These are phyloP conservation scores for Chelonia mydas DNA, from an alignment of 2,797 vertebrate genomes.

Conservation along the genomic window DNA sequence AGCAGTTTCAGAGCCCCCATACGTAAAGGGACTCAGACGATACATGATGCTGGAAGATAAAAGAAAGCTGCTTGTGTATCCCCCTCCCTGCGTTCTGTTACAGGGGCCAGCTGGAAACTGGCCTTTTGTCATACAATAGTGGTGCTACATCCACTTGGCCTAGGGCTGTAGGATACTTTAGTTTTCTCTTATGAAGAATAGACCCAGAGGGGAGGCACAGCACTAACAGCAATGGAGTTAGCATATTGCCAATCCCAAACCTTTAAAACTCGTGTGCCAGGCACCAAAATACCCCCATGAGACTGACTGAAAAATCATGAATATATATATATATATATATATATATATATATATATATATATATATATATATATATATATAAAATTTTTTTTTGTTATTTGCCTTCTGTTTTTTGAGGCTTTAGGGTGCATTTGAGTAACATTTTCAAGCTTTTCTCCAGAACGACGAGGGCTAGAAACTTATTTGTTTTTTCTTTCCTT, in stretches of 20 bases:
- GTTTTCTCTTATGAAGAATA: neutral
- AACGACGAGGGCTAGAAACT: neutral
- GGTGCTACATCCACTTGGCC: neutral
- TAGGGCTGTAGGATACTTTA: neutral
- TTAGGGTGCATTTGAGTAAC: neutral
- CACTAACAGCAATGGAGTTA: neutral
- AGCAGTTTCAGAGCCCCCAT: neutral
- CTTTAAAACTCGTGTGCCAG: neutral
- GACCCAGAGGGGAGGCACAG: neutral
- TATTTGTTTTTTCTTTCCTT: neutral
- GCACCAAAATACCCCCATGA: neutral
- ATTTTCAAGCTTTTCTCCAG: neutral
- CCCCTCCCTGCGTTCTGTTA: neutral
- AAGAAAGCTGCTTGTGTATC: neutral
- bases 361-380: no score
- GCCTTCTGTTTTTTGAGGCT: neutral
- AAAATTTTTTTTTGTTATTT: no score
- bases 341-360: no score
- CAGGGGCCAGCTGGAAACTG: neutral
- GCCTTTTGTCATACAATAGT: neutral
- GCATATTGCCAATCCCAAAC: neutral
- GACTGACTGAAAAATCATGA: neutral
- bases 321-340: no score
- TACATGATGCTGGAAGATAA: neutral
- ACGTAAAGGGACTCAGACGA: accelerated